Evolutionary conservation across 2,797 vertebrate species (phyloP).

Genomic region (Spinus olivaceus): DNA sequence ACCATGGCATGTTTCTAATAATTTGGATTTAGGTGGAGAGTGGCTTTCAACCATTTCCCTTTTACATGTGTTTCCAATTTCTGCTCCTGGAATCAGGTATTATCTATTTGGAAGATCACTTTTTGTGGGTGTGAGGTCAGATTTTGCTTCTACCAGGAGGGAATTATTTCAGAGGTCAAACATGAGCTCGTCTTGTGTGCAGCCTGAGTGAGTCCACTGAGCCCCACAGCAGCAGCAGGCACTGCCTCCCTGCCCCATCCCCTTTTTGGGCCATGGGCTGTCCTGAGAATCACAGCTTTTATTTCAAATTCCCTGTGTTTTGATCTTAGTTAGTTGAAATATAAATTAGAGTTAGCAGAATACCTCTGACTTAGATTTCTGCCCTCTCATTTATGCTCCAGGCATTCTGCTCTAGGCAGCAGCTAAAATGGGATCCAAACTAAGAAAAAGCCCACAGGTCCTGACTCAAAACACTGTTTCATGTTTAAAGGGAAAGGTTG

Average conservation of each 20-base stretch:
- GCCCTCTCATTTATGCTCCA: slow-evolving; percentile 29
- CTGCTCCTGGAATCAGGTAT: not conserved
- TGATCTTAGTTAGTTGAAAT: slow-evolving; percentile 31
- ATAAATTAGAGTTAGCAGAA: slow-evolving; percentile 37
- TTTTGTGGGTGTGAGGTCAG: not conserved
- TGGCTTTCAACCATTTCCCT: not conserved
- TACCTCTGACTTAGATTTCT: slow-evolving; percentile 41
- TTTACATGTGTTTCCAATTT: not conserved
- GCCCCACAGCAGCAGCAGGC: not conserved
- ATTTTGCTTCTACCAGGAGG: not conserved
- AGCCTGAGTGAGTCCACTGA: not conserved
- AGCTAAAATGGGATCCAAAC: slow-evolving; percentile 40
- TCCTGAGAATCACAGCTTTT: not conserved
- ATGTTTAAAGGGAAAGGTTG: slow-evolving; percentile 48
- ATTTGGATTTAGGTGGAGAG: not conserved
- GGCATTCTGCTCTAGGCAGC: slow-evolving; percentile 37
- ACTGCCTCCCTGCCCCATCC: not conserved
- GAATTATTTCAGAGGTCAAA: not conserved
- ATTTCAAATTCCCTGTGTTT: not conserved
- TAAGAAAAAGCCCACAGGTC: slow-evolving; percentile 27
- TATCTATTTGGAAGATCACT: not conserved
- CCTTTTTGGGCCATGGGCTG: not conserved
- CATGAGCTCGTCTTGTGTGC: accelerated
- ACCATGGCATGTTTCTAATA: not conserved
- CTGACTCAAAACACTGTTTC: slow-evolving; percentile 18